Base-by-base conservation (phyloP, 2,888 invertebrate genomes). In the Apamea sordens region DNA sequence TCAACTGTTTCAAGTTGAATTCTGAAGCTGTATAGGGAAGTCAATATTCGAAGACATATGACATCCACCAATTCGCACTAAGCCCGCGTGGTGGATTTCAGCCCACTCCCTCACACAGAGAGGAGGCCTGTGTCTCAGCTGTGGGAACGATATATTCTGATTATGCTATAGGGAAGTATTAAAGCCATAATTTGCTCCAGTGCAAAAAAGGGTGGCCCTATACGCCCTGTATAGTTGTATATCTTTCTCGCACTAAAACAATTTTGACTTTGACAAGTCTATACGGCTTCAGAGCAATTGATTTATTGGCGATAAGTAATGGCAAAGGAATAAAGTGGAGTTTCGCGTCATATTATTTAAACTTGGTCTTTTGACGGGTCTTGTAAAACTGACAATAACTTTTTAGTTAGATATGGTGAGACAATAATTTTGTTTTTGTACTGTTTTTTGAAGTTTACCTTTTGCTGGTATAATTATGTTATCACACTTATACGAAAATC, bases 321-420 rank as follows among this genome's bases (percentile, higher is more conserved):
- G 6, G 8, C 3, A 4, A 44, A 41, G 21, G 10, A n/a, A 75
- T 68, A 56, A 53, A 47, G 44, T 63, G 28, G 68, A 63, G 36
- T 56, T 53, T 81, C 18, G 10, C 11, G 18, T 36, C 8, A 67
- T 67, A 21, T 67, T 44, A 21, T 61, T 61, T 32, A 15, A n/a
- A 71, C 24, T 47, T 63, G 1, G 13, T 53, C 2, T 10, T 50
- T 72, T 74, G 56, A 70, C 3, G 15, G 50, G 21, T n/a, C 2
- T 15, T 83, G 47, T 68, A 36, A 64, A 41, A 65, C 32, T 70
- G 50, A 70, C 59, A 65, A 61, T 79, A 70, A 65, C 21, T 36
- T n/a, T 64, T 72, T 47, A 18, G 28, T 82, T 77, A 28, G 15
- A 53, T 56, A 32, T 71, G 24, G 15, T 61, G 15, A 56, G 53